Evolutionary conservation across 1,140 invertebrate genomes (phyloP), one percentile per base, ranked within the genome.

Genomic region (Ectropis grisescens): DNA sequence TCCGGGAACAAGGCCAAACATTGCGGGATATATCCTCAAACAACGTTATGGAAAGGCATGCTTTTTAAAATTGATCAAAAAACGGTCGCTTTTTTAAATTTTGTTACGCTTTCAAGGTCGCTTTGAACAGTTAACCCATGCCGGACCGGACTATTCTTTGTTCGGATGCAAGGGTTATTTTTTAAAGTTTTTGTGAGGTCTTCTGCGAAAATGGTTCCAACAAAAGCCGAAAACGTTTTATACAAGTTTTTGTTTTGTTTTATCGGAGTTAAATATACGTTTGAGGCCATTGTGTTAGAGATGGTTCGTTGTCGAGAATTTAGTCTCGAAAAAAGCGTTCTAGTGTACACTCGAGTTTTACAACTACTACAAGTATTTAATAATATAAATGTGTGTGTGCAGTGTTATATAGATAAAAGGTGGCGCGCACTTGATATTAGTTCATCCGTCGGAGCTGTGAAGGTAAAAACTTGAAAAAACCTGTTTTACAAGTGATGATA

Each of bases 321-420:
- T 78, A 80, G 75, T 80, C 59, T 59, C 16, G 64, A 74, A 78
- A 80, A 75, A 80, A 74, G 69, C 68, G 29, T 62, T 62, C 60
- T 47, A 69, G 58, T 56, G 68, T 61, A 54, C 71, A 55, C 74
- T 61, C 47, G 70, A n/a, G 36, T 29, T 66, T 48, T 14, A 31
- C 28, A 31, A 19, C 33, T 31, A 29, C 6, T n/a, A n/a, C n/a
- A n/a, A n/a, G n/a, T n/a, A n/a, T n/a, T n/a, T n/a, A n/a, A n/a
- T n/a, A n/a, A n/a, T n/a, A n/a, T n/a, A n/a, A n/a, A n/a, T n/a
- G n/a, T n/a, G n/a, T n/a, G n/a, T n/a, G n/a, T n/a, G n/a, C n/a
- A n/a, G n/a, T n/a, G n/a, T n/a, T n/a, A n/a, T n/a, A n/a, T n/a
- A n/a, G n/a, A n/a, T n/a, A n/a, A n/a, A n/a, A n/a, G n/a, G n/a